These are phyloP conservation scores for Coregonus suidteri DNA, from an alignment of 2,797 vertebrate genomes.

Conservation along the genomic window DNA sequence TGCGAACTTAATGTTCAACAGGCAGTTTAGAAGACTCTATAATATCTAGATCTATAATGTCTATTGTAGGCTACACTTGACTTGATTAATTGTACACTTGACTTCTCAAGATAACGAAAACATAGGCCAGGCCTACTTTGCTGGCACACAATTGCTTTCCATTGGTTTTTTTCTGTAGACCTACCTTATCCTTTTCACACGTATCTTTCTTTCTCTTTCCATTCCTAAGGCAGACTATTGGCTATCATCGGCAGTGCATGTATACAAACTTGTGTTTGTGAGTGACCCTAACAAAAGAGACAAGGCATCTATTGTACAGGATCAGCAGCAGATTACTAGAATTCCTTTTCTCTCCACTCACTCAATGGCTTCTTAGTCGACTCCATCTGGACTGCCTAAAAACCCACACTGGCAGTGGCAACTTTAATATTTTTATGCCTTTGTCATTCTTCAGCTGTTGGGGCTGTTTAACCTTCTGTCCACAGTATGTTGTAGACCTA, in stretches of 20 bases:
- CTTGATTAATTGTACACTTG: background rate
- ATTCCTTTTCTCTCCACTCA: slow-evolving; percentile 76
- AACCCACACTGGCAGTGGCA: slow-evolving; percentile 41
- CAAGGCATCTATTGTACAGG: slow-evolving; percentile 83
- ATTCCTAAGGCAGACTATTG: slow-evolving; percentile 38
- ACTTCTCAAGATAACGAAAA: background rate
- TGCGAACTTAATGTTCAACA: background rate
- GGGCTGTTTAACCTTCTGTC: background rate
- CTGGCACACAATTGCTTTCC: background rate
- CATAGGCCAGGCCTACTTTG: background rate
- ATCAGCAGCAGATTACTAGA: slow-evolving; percentile 82
- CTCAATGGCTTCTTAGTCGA: slow-evolving; percentile 72
- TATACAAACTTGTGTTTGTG: slow-evolving; percentile 67
- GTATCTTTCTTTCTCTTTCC: slow-evolving; percentile 1
- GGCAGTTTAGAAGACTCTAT: background rate
- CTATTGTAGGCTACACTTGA: background rate
- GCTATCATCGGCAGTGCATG: slow-evolving; percentile 50
- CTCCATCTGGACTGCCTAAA: slow-evolving; percentile 42
- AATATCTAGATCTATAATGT: background rate
- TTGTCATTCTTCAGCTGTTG: slow-evolving; percentile 38
- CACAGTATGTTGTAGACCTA: background rate
- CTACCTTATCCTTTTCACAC: slow-evolving; percentile 16
- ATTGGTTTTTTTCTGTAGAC: background rate
- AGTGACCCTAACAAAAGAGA: slow-evolving; percentile 73
- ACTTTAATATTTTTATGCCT: slow-evolving; percentile 55